These are phyloP conservation scores for Drosophila nannoptera DNA, from an alignment of 1,140 invertebrate genomes.

Conservation along the genomic window DNA sequence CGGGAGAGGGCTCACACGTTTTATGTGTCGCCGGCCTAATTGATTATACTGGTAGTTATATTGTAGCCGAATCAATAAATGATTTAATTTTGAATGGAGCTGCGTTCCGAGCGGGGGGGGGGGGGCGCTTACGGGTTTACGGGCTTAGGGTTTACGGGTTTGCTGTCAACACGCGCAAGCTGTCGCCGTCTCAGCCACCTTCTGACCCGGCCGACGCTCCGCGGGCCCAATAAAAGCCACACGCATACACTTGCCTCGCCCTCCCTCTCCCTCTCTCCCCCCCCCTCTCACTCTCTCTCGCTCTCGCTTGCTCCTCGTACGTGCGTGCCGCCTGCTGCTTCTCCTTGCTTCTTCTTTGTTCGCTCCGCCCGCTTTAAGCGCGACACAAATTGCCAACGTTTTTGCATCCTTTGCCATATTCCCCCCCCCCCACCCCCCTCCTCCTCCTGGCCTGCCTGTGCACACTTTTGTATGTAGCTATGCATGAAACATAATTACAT, in stretches of 20 bases:
- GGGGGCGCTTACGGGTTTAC: too few relatives aligned
- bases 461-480: slow-evolving; percentile 43
- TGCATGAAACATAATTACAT: slow-evolving; percentile 71
- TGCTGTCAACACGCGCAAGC: slow-evolving; percentile 66
- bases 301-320: slow-evolving; percentile 5
- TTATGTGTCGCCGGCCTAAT: neutral
- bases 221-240: slow-evolving; percentile 65
- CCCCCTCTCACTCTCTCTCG: slow-evolving; percentile 7
- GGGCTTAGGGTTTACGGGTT: slow-evolving; percentile 10
- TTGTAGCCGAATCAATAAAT: slow-evolving; percentile 8
- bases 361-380: slow-evolving; percentile 32
- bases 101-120: too few relatives aligned
- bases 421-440: slow-evolving; percentile 3
- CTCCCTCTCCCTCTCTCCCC: slow-evolving; percentile 9
- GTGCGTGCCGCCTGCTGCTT: slow-evolving; percentile 26
- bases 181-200: slow-evolving; percentile 56
- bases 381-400: slow-evolving; percentile 77
- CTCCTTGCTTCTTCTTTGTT: slow-evolving; percentile 21
- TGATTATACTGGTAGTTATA: neutral
- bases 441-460: neutral
- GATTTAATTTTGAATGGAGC: slow-evolving; percentile 20
- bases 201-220: slow-evolving; percentile 8
- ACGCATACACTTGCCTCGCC: slow-evolving; percentile 57
- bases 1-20: neutral
- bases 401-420: slow-evolving; percentile 76